Conservation (phyloP, 2,888 invertebrate species). For the Entomobrya multifasciata region DNA sequence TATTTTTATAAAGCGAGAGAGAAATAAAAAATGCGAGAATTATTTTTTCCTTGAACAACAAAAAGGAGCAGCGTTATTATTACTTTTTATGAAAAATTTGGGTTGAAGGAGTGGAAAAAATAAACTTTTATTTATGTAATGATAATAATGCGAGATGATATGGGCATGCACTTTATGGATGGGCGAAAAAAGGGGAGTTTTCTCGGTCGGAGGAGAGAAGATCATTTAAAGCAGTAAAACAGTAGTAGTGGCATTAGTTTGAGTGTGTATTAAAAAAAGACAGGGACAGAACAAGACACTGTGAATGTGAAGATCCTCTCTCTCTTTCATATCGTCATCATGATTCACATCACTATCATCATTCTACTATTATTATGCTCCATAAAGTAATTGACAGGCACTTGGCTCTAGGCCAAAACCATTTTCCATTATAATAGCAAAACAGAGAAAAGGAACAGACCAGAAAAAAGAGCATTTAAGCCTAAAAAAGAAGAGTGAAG, state of each 20-base stretch:
- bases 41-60: neutral
- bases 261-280: neutral
- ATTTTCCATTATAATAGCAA: conserved; percentile 49
- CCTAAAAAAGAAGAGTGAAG: neutral
- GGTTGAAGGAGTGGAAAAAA: conserved; percentile 12
- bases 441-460: neutral
- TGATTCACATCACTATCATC: conserved; percentile 15
- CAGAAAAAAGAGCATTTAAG: neutral
- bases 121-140: neutral
- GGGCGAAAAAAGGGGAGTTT: conserved; percentile 26
- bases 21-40: conserved; percentile 1
- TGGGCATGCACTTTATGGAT: conserved; percentile 13
- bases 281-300: neutral
- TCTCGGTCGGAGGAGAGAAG: neutral
- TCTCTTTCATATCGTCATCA: too few relatives aligned
- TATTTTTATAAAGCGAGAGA: neutral
- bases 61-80: neutral
- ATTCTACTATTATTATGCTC: conserved; percentile 54
- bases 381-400: conserved; percentile 67
- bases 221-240: neutral
- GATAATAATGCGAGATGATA: too few relatives aligned
- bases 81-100: too few relatives aligned
- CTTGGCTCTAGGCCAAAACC: conserved; percentile 59
- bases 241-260: neutral
- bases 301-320: neutral